Conservation (phyloP, 2,888 invertebrate genomes). For the Margaritifera margaritifera region DNA sequence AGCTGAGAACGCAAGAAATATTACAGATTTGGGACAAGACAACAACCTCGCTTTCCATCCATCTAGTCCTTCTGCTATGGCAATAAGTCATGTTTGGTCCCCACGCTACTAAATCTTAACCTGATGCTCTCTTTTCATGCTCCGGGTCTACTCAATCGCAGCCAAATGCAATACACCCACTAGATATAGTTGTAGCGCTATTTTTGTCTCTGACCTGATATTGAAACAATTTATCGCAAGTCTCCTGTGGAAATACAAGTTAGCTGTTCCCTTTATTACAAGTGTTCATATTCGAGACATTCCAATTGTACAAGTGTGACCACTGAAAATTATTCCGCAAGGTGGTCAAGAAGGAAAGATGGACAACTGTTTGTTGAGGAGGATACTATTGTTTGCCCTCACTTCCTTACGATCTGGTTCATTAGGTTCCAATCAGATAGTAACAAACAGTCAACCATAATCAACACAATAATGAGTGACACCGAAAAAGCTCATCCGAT, state of each 20-base stretch:
- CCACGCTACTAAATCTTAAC: no score
- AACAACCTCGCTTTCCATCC: no score
- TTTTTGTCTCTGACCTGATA: conserved; percentile 14
- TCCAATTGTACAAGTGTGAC: conserved; percentile 1
- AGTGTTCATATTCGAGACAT: not conserved
- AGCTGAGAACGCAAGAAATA: no score
- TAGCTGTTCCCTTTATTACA: conserved; percentile 6
- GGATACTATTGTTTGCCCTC: not conserved
- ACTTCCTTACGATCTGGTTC: conserved; percentile 1
- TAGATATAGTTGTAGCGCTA: conserved; percentile 9
- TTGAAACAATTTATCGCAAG: conserved; percentile 9
- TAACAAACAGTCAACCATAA: conserved; percentile 5
- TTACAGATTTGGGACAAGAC: no score
- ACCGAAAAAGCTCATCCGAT: conserved; percentile 10
- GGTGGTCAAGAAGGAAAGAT: no score
- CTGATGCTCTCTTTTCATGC: no score
- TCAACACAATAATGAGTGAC: conserved; percentile 6
- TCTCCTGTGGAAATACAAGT: conserved; percentile 12
- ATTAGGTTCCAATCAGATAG: conserved; percentile 2
- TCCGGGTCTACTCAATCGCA: no score
- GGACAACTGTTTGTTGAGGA: no score
- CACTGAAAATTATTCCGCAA: conserved; percentile 1
- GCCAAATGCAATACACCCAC: no score
- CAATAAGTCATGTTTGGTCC: no score
- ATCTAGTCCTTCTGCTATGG: no score